Evolutionary conservation across 2,113 vertebrate genomes (phyloP).

Genomic region (Hippocampus mohnikei): DNA sequence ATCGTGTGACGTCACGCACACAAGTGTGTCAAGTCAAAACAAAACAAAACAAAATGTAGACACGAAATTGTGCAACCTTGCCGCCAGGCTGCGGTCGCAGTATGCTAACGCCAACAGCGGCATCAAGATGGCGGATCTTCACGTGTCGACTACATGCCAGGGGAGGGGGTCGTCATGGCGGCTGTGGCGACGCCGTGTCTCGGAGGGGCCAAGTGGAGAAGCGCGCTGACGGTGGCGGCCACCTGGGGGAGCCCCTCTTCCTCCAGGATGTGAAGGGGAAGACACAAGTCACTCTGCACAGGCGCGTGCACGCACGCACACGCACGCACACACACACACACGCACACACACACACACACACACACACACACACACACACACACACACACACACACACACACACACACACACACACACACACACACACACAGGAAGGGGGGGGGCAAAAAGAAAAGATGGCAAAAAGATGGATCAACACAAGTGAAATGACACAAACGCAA

Average conservation of each 20-base stretch:
- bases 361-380: constrained; percentile 14
- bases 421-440: constrained; percentile 17
- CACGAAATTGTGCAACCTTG: neutral
- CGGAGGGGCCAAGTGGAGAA: constrained; percentile 89
- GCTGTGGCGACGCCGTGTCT: constrained; percentile 63
- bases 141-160: constrained; percentile 54
- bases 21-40: neutral
- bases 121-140: neutral
- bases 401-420: neutral
- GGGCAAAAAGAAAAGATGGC: constrained; percentile 31
- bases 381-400: constrained; percentile 14
- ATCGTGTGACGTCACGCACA: neutral
- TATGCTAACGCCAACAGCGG: neutral
- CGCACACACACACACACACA: constrained; percentile 6
- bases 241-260: constrained; percentile 92
- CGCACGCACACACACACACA: constrained; percentile 14
- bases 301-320: constrained; percentile 12
- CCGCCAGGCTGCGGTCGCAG: neutral
- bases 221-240: constrained; percentile 85
- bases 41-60: neutral
- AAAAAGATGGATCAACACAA: constrained; percentile 39
- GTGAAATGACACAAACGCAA: constrained; percentile 44
- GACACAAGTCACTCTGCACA: constrained; percentile 87
- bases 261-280: constrained; percentile 98
- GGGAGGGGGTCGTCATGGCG: constrained; percentile 5